Conservation (phyloP, 2,888 invertebrate genomes). For the Steinernema scapterisci region DNA sequence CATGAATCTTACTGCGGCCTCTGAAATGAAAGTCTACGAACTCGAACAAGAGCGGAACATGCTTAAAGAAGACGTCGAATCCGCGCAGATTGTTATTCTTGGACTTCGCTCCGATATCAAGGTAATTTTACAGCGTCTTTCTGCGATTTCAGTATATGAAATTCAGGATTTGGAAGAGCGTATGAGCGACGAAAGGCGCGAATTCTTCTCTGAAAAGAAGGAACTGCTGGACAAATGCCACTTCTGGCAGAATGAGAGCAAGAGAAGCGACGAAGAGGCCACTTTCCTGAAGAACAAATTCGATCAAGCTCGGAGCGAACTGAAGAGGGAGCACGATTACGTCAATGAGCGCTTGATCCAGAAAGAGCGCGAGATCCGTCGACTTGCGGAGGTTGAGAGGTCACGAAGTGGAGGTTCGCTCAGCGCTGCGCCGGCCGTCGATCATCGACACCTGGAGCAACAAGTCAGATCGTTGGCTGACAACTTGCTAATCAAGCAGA, state of each 20-base stretch:
- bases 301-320: neutral
- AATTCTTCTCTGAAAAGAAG: constrained; percentile 10
- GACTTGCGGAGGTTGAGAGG: neutral
- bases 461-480: constrained; percentile 76
- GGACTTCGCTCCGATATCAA: constrained; percentile 70
- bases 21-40: constrained; percentile 66
- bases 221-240: neutral
- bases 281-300: constrained; percentile 12
- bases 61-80: constrained; percentile 74
- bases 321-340: constrained; percentile 11
- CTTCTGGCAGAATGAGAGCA: constrained; percentile 11
- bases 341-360: neutral
- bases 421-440: neutral
- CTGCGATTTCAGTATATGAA: neutral
- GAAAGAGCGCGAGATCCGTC: neutral
- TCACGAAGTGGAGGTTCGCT: neutral
- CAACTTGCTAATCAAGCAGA: constrained; percentile 83
- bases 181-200: neutral
- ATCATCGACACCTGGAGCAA: constrained; percentile 70
- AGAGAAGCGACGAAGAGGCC: neutral
- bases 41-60: constrained; percentile 69
- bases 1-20: neutral
- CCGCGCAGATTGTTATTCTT: constrained; percentile 66
- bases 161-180: constrained; percentile 7
- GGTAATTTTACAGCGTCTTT: constrained; percentile 48